phyloP scores from a whole-genome alignment of 2,113 vertebrate genomes.

The Sander lucioperca region DNA sequence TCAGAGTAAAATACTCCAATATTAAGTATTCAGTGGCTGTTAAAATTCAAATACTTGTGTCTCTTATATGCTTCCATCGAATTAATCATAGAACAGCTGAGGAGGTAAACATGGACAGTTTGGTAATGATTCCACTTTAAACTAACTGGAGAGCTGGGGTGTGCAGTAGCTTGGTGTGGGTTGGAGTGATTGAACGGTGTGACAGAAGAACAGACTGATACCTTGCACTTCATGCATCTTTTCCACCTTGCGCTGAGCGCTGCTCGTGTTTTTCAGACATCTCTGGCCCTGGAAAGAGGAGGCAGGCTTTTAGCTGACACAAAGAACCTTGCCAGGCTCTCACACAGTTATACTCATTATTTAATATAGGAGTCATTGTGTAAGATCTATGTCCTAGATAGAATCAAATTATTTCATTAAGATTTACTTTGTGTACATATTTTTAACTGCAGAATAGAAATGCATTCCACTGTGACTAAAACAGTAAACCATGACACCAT shows the following conservation, averaged over 20 bases:
- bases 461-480: background rate
- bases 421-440: background rate
- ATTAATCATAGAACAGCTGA: too few species aligned
- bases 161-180: background rate
- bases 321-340: background rate
- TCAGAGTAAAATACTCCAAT: too few species aligned
- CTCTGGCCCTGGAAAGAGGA: slow-evolving; percentile 57
- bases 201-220: slow-evolving; percentile 13
- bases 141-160: background rate
- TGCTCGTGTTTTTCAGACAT: slow-evolving; percentile 7
- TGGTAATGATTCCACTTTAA: background rate
- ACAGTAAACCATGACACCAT: background rate
- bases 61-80: too few species aligned
- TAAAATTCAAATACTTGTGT: too few species aligned
- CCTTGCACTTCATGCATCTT: slow-evolving; percentile 35
- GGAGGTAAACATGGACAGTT: too few species aligned
- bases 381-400: background rate
- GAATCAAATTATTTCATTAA: background rate
- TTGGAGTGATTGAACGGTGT: background rate
- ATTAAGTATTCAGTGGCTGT: too few species aligned
- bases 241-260: slow-evolving; percentile 27
- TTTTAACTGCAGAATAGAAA: too few species aligned
- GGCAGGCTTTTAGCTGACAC: slow-evolving; percentile 46
- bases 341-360: background rate
- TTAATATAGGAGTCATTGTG: background rate